These are phyloP conservation scores for Nannoperca obscura DNA, from an alignment of 2,797 vertebrate genomes.

Conservation along the genomic window DNA sequence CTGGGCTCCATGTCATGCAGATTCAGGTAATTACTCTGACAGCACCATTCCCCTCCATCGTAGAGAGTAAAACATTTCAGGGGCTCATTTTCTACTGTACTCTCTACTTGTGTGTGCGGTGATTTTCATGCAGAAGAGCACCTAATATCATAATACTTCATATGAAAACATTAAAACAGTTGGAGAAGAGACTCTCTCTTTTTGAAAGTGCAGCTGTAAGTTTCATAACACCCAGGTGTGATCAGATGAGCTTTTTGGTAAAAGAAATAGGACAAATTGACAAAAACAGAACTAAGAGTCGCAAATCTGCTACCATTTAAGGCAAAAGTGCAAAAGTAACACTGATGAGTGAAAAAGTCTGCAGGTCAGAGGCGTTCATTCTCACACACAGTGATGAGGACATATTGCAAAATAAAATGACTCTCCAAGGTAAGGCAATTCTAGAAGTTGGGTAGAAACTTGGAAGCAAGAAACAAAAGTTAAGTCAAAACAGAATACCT, in stretches of 20 bases:
- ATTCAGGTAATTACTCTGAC: background rate
- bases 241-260: background rate
- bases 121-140: background rate
- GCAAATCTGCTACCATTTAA: background rate
- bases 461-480: conserved; percentile 10
- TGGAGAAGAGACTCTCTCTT: background rate
- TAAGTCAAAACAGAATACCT: conserved; percentile 2
- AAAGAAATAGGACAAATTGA: background rate
- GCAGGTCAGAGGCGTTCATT: background rate
- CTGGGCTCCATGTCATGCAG: background rate
- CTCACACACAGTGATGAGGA: background rate
- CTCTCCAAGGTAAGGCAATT: background rate
- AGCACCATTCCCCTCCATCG: background rate
- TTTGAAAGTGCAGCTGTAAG: background rate
- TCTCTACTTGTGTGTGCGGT: background rate
- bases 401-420: background rate
- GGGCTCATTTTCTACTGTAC: background rate
- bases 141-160: background rate
- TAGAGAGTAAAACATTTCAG: background rate
- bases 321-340: background rate
- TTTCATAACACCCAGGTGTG: background rate
- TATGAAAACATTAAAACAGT: background rate
- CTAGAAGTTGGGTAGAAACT: background rate
- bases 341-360: background rate
- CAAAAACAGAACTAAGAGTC: background rate